Percentiles rank a stretch among this genome's conserved stretches.
phyloP scores from a whole-genome alignment of 2,113 vertebrate genomes.

The Vimba vimba region DNA sequence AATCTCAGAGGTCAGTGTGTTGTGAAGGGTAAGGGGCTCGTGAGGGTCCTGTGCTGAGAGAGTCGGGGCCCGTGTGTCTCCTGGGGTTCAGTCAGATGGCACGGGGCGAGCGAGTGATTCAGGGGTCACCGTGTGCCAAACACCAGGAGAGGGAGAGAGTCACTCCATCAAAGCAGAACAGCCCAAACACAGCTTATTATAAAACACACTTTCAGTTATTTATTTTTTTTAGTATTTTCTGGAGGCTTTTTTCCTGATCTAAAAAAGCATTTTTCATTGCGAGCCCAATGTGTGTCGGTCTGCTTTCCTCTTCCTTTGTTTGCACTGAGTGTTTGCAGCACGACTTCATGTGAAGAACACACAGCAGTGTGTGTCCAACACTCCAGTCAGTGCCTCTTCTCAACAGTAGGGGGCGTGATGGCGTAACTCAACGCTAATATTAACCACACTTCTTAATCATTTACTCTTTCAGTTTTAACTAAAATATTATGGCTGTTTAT shows the following conservation, averaged over 20 bases:
- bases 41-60: conserved; percentile 60
- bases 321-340: not conserved
- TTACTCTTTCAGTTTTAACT: not conserved
- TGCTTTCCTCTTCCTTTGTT: not conserved
- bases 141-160: conserved; percentile 54
- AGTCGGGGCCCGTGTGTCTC: not conserved
- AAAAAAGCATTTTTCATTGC: not conserved
- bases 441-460: not conserved
- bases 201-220: not conserved
- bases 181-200: not conserved
- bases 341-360: not conserved
- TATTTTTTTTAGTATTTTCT: not conserved
- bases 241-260: not conserved
- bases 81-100: conserved; percentile 68
- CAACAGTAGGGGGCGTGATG: conserved; percentile 87
- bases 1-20: conserved; percentile 75
- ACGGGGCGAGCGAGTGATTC: conserved; percentile 65
- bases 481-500: not conserved
- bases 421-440: conserved; percentile 70
- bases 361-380: too few relatives aligned
- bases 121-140: conserved; percentile 67
- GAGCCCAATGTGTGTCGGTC: not conserved
- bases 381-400: conserved; percentile 50
- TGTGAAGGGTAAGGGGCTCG: conserved; percentile 76
- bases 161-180: not conserved